These are phyloP conservation scores for Amniataba percoides DNA, from an alignment of 2,797 vertebrate genomes.

Conservation along the genomic window DNA sequence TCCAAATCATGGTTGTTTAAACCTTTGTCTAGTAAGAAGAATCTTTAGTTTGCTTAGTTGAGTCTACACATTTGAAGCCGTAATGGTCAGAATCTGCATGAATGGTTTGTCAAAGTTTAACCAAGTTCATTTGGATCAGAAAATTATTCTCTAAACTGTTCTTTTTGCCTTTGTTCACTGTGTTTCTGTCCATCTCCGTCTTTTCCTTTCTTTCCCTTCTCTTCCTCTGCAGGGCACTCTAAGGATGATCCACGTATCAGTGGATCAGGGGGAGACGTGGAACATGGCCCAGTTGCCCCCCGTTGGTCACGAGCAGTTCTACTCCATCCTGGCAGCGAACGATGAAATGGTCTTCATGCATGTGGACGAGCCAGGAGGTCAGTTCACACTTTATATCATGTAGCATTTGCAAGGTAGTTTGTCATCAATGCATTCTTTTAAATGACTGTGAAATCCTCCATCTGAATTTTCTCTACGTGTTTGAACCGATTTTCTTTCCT, in stretches of 20 bases:
- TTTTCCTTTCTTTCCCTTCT: not conserved
- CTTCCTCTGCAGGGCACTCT: constrained; percentile 78
- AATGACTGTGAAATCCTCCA: not conserved
- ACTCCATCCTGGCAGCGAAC: constrained; percentile 94
- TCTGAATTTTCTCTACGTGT: not conserved
- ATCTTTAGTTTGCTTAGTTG: not conserved
- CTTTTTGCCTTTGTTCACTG: not conserved
- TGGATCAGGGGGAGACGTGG: constrained; percentile 92
- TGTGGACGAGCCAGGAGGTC: constrained; percentile 94
- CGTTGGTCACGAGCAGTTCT: constrained; percentile 95
- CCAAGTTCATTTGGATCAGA: not conserved
- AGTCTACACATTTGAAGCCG: not conserved
- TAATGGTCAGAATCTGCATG: not conserved
- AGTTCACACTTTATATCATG: constrained; percentile 45
- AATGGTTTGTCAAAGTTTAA: not conserved
- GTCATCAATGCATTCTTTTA: not conserved
- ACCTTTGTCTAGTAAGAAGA: not conserved
- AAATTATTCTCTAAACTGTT: not conserved
- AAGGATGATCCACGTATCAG: constrained; percentile 92
- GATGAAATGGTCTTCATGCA: constrained; percentile 98
- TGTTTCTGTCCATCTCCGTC: not conserved
- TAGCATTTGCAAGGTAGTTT: not conserved
- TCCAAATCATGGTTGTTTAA: not conserved
- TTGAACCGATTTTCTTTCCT: not conserved
- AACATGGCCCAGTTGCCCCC: constrained; percentile 95